Evolutionary conservation across 1,140 invertebrate genomes (phyloP), one percentile per base, ranked within the genome.

Genomic region (Bombus pascuorum): DNA sequence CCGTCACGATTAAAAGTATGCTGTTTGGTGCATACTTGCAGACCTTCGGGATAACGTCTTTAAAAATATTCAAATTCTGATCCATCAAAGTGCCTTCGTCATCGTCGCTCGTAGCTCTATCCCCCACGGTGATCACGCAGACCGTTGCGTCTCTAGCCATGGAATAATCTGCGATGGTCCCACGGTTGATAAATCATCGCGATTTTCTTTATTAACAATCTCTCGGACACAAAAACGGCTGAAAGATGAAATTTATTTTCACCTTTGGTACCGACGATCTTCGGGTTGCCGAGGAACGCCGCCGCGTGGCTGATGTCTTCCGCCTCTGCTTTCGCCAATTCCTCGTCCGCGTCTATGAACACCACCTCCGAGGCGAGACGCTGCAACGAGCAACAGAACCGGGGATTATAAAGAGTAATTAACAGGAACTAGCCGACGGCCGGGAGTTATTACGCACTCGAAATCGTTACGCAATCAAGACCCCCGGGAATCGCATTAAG

Each of bases 51-150:
- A 96, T 94, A 81, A 96, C 94, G 25, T 90, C 92, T 90, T 96
- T 96, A 91, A 96, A 96, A 88, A 96, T 96, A 79, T 96, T 95
- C 32, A 96, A 93, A 92, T 96, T 97, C 57, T 95, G 92, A 86
- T 96, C 94, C 15, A 97, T 95, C 80, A 96, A 86, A 78, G 93
- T 93, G 39, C 93, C 91, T n/a, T 94, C 88, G 28, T 95, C 94
- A 91, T 96, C 95, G 9, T 96, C 95, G 85, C 96, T 94, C 72
- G 94, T 91, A 91, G 96, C 95, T 57, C 94, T 93, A 39, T 93
- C 96, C 39, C 96, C 96, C 47, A 96, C 96, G n/a, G 96, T 96
- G 57, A 97, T 95, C 37, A 97, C 96, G 86, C 96, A 96, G 4
- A 97, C 92, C 44, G 95, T 94, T 18, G 96, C 96, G 25, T 95